These are phyloP conservation scores for Ormyrus thymus DNA, from an alignment of 2,888 invertebrate genomes.

Conservation along the genomic window DNA sequence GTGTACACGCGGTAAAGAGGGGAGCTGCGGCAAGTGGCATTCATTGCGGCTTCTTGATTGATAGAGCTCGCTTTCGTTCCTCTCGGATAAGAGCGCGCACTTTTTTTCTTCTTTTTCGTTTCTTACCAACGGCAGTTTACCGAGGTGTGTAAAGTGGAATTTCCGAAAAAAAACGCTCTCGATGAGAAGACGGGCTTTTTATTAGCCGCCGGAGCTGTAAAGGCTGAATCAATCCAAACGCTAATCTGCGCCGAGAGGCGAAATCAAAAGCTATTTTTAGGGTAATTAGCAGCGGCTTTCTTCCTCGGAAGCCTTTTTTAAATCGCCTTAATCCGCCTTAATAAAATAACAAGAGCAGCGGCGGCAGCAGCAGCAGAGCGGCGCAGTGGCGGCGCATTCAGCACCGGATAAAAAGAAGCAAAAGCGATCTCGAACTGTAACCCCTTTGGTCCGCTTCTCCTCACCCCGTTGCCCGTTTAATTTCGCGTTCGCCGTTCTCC, in stretches of 20 bases:
- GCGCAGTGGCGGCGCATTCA: no score
- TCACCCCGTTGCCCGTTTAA: conserved; percentile 39
- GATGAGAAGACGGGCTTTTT: no score
- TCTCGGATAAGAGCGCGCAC: background rate
- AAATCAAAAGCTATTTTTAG: no score
- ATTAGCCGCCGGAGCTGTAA: no score
- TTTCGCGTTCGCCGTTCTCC: conserved; percentile 45
- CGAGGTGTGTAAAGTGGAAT: no score
- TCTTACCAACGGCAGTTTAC: no score
- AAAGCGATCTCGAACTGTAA: conserved; percentile 13
- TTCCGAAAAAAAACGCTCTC: no score
- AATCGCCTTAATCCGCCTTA: background rate
- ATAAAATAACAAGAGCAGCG: no score
- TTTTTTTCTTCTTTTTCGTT: no score
- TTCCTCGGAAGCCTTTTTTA: background rate
- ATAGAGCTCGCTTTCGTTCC: background rate
- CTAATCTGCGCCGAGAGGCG: no score
- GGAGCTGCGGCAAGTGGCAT: background rate
- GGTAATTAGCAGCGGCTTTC: background rate
- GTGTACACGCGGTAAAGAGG: background rate
- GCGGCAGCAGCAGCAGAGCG: no score
- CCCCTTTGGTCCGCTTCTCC: background rate
- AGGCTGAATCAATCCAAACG: no score
- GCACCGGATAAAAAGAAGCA: background rate
- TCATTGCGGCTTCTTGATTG: background rate